Percentiles rank a stretch among this genome's conserved stretches.
Conservation (phyloP, 2,797 vertebrate species). For the Fistularia tabacaria region DNA sequence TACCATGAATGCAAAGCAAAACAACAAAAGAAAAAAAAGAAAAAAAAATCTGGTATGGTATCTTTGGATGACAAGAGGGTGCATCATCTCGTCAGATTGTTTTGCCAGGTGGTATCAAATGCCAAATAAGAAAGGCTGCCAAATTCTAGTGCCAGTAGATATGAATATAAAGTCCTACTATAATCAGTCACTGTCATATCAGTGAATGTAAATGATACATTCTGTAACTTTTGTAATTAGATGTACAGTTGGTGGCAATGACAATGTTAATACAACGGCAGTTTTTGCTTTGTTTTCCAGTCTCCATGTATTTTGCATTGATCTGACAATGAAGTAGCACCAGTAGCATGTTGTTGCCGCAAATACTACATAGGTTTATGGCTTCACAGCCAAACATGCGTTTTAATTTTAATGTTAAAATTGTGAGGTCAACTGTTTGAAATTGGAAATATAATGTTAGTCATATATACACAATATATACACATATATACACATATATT, state of each 20-base stretch:
- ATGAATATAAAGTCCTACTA: slow-evolving; percentile 72
- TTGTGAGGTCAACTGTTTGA: slow-evolving; percentile 69
- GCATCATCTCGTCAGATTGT: background rate
- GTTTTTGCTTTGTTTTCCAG: slow-evolving; percentile 59
- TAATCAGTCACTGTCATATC: slow-evolving; percentile 76
- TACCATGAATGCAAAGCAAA: slow-evolving; percentile 56
- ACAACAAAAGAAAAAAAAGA: slow-evolving; percentile 26
- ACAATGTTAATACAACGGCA: slow-evolving; percentile 68
- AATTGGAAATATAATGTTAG: slow-evolving; percentile 68
- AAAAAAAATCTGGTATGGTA: slow-evolving; percentile 40
- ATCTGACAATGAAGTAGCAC: slow-evolving; percentile 70
- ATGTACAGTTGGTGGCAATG: slow-evolving; percentile 78
- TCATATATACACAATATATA: slow-evolving; percentile 65
- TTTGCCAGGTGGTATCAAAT: slow-evolving; percentile 55
- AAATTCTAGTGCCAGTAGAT: slow-evolving; percentile 75
- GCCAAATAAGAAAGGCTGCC: slow-evolving; percentile 79
- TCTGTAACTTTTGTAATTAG: slow-evolving; percentile 79
- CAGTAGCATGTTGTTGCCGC: slow-evolving; percentile 72
- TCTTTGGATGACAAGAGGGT: slow-evolving; percentile 8
- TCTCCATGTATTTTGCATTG: slow-evolving; percentile 67
- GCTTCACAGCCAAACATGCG: slow-evolving; percentile 54
- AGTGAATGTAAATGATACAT: slow-evolving; percentile 80
- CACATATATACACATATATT: slow-evolving; percentile 67
- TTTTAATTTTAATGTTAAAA: slow-evolving; percentile 68
- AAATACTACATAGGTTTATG: slow-evolving; percentile 53